A percentile compares a stretch with the other conserved stretches of the same genome.
Evolutionary conservation across 2,113 vertebrate genomes (phyloP).

Genomic region (Lophotis ruficrista): DNA sequence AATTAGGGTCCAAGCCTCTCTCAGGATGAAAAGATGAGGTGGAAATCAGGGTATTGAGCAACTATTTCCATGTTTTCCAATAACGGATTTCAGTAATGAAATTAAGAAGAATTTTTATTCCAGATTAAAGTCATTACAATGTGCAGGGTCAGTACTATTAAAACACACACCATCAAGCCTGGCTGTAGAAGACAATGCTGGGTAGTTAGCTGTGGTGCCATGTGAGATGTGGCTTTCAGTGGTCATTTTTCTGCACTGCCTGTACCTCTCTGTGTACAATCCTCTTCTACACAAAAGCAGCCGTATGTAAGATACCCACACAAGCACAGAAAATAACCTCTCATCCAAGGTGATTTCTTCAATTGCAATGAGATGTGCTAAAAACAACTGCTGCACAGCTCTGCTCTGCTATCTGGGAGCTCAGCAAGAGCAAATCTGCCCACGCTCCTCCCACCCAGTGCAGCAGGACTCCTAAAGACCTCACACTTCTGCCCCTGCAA

Average conservation of each 20-base stretch:
- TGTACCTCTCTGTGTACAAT: not conserved
- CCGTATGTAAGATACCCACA: fast-evolving
- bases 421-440: not conserved
- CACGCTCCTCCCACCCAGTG: not conserved
- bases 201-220: not conserved
- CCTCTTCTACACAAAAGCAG: not conserved
- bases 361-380: not conserved
- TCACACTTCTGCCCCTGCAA: not conserved
- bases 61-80: not conserved
- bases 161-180: not conserved
- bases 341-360: not conserved
- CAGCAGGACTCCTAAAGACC: not conserved
- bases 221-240: not conserved
- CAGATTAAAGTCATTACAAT: not conserved
- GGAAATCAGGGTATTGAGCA: not conserved
- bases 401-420: not conserved
- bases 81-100: not conserved
- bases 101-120: not conserved
- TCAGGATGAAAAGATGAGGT: not conserved
- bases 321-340: not conserved
- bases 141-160: not conserved
- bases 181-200: not conserved
- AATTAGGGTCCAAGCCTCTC: not conserved
- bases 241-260: not conserved
- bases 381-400: not conserved